Evolutionary conservation across 2,888 invertebrate species (phyloP), one percentile per base, ranked within the genome.

Genomic region (Toxonevra muliebris): DNA sequence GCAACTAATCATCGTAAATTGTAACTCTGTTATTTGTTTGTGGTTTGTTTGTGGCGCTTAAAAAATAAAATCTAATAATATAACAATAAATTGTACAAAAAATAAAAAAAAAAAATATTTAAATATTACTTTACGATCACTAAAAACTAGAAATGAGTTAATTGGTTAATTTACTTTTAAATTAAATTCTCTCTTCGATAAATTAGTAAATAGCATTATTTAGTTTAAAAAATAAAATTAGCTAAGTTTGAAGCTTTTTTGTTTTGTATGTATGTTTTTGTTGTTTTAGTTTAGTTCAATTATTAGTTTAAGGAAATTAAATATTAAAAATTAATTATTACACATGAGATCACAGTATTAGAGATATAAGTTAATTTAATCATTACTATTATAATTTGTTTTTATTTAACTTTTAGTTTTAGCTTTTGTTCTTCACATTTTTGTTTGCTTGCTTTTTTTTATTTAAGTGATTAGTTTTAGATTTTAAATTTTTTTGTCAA

Each of bases 311-410:
- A 52, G 48, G 60, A 69, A 55, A 58, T 64, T 68, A 61, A 67
- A 65, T 60, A 59, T 68, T 66, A 63, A 57, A 66, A 61, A 70
- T 66, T 69, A 61, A 54, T 64, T 82, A 84, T 83, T 84, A 84
- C 81, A 84, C 80, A 82, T 85, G 85, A 85, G 85, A 85, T 85
- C 85, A 85, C 85, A 85, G 85, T 84, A 85, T 85, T 85, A 85
- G 85, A 85, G 84, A 85, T 83, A 84, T 84, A 84, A 82, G 81
- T 84, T 80, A 60, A 57, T 63, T 52, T 60, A 61, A 66, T 63
- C 59, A 45, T 17, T 40, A 20, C 40, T 58, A 58, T 43, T 5
- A 19, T 11, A 13, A 20, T 41, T n/a, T 30, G 50, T 17, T 1
- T 13, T 7, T 9, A 9, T 8, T 15, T 54, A 12, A 53, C 5